These are phyloP conservation scores for Thunnus thynnus DNA, from an alignment of 2,113 vertebrate genomes.

Conservation along the genomic window DNA sequence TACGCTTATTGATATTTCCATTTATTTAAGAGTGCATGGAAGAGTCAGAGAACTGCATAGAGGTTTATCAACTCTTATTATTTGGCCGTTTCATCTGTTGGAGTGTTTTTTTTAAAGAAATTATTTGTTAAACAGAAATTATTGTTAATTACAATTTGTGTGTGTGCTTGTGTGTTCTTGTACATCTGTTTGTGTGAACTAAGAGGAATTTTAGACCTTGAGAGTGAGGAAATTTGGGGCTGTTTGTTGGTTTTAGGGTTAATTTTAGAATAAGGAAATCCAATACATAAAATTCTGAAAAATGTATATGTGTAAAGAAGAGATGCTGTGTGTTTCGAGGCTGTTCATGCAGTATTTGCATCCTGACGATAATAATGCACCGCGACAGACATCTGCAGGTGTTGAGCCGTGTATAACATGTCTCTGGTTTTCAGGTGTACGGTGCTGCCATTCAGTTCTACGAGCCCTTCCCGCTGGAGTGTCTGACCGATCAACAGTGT, in stretches of 20 bases:
- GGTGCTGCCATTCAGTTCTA: conserved; percentile 99
- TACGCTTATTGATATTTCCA: conserved; percentile 15
- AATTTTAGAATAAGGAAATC: too few species aligned
- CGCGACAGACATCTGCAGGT: background rate
- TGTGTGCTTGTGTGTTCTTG: too few species aligned
- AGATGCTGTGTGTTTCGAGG: background rate
- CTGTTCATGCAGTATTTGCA: background rate
- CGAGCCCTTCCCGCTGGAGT: conserved; percentile 91
- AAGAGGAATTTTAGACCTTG: too few species aligned
- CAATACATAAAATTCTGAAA: too few species aligned
- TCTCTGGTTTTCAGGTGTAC: conserved; percentile 89
- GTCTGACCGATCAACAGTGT: conserved; percentile 91
- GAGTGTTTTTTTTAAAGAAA: too few species aligned
- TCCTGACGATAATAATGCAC: background rate
- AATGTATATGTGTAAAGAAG: too few species aligned
- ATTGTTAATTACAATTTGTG: too few species aligned
- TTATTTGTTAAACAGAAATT: too few species aligned
- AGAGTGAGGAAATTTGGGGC: too few species aligned
- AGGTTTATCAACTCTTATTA: background rate
- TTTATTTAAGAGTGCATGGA: background rate
- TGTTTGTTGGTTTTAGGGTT: too few species aligned
- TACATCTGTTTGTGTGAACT: too few species aligned
- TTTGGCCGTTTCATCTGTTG: background rate
- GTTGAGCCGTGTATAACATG: background rate
- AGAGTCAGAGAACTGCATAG: background rate